phyloP scores from a whole-genome alignment of 2,888 invertebrate species.

The Dryadula phaetusa region DNA sequence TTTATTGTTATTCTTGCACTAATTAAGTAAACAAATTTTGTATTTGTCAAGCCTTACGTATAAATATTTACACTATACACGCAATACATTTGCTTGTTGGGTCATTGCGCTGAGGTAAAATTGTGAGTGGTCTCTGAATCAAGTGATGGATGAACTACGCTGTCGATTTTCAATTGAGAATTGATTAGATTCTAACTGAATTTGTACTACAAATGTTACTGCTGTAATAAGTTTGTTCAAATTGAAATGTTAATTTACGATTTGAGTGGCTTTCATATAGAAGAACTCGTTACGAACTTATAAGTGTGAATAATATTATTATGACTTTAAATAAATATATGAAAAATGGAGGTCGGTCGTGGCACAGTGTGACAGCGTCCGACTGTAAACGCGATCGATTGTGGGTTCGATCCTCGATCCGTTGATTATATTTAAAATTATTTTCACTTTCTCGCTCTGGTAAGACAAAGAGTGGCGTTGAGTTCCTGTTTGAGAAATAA shows the following conservation, averaged over 20 bases:
- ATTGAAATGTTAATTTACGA: conserved; percentile 13
- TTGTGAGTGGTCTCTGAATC: conserved; percentile 18
- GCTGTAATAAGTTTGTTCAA: conserved; percentile 17
- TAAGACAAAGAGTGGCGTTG: too few relatives aligned
- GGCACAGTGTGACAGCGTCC: too few relatives aligned
- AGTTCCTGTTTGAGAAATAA: too few relatives aligned
- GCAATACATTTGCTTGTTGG: conserved; percentile 36
- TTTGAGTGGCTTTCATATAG: background rate
- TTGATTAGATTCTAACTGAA: conserved; percentile 40
- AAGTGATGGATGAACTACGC: conserved; percentile 36
- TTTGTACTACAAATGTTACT: conserved; percentile 33
- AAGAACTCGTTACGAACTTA: background rate
- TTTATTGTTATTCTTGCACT: too few relatives aligned
- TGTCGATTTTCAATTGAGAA: conserved; percentile 37
- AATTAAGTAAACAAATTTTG: too few relatives aligned
- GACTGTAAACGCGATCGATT: too few relatives aligned
- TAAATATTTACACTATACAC: too few relatives aligned
- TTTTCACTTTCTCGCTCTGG: too few relatives aligned
- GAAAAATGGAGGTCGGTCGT: too few relatives aligned
- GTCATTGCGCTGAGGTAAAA: conserved; percentile 53
- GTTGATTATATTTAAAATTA: too few relatives aligned
- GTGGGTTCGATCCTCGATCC: too few relatives aligned
- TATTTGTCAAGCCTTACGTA: background rate
- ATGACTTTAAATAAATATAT: too few relatives aligned
- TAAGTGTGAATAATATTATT: background rate